These are phyloP conservation scores for Aquatica leii DNA, from an alignment of 2,888 invertebrate species.

Conservation along the genomic window DNA sequence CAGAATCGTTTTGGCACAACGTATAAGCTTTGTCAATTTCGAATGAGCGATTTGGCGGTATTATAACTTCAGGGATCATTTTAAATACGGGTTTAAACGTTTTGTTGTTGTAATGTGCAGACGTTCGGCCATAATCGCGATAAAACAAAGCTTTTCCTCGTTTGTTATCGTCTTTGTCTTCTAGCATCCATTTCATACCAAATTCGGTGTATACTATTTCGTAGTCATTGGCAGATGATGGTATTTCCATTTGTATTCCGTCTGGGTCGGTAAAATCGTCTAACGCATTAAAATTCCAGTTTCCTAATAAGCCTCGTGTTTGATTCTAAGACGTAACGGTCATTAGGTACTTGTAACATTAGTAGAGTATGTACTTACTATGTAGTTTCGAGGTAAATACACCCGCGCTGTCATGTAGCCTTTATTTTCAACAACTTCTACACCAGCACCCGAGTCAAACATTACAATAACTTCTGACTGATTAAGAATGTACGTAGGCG, in stretches of 20 bases:
- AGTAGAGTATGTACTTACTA: no score
- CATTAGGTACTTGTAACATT: no score
- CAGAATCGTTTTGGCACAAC: constrained; percentile 73
- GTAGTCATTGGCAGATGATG: constrained; percentile 71
- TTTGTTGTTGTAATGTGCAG: constrained; percentile 82
- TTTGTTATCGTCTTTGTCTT: constrained; percentile 76
- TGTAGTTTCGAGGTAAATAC: constrained; percentile 87
- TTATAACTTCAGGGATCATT: constrained; percentile 73
- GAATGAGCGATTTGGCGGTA: constrained; percentile 74
- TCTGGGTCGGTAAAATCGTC: constrained; percentile 86
- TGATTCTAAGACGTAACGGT: constrained; percentile 77
- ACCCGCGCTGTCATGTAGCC: constrained; percentile 87
- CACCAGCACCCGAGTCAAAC: constrained; percentile 93
- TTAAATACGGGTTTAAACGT: constrained; percentile 80
- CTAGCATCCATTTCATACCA: constrained; percentile 82
- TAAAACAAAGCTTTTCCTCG: constrained; percentile 81
- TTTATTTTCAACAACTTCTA: constrained; percentile 89
- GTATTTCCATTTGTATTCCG: constrained; percentile 65
- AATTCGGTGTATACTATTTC: constrained; percentile 80
- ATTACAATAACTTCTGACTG: constrained; percentile 95
- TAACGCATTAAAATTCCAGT: constrained; percentile 84
- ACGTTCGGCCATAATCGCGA: constrained; percentile 80
- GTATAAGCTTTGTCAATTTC: constrained; percentile 72
- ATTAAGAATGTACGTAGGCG: constrained; percentile 89
- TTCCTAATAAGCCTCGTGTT: constrained; percentile 88